Percentiles rank a stretch among this genome's conserved stretches.
Conservation (phyloP, 2,888 invertebrate genomes). For the Ichneumoninae sp. region DNA sequence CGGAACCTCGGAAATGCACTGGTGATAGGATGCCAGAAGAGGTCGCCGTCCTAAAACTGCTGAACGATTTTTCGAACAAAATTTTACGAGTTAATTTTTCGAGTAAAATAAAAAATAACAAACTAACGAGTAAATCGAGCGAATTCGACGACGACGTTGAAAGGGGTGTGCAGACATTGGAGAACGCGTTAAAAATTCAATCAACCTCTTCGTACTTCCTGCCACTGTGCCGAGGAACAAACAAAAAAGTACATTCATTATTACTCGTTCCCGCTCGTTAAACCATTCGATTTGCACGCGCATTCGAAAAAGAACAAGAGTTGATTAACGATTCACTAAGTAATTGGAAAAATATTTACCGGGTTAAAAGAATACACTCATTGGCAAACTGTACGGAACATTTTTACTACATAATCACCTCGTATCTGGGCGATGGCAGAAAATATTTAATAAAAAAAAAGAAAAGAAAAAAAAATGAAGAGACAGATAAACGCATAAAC, state of each 20-base stretch:
- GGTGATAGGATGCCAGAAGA: too few relatives aligned
- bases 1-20: too few relatives aligned
- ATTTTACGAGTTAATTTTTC: too few relatives aligned
- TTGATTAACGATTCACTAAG: background rate
- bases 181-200: background rate
- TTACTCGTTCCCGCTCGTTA: background rate
- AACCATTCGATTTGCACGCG: background rate
- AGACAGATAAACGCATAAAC: background rate
- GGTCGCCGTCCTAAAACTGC: too few relatives aligned
- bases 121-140: background rate
- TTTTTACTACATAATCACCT: background rate
- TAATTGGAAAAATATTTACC: slow-evolving; percentile 1
- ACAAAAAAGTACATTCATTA: background rate
- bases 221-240: background rate
- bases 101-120: background rate
- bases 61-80: too few relatives aligned
- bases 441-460: background rate
- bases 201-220: background rate
- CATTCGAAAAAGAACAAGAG: background rate
- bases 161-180: background rate
- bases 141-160: background rate
- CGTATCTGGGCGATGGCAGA: slow-evolving; percentile 10
- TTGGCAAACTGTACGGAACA: background rate
- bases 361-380: background rate
- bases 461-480: background rate